Evolutionary conservation across 2,113 vertebrate genomes (phyloP).

Genomic region (Pungitius pungitius): DNA sequence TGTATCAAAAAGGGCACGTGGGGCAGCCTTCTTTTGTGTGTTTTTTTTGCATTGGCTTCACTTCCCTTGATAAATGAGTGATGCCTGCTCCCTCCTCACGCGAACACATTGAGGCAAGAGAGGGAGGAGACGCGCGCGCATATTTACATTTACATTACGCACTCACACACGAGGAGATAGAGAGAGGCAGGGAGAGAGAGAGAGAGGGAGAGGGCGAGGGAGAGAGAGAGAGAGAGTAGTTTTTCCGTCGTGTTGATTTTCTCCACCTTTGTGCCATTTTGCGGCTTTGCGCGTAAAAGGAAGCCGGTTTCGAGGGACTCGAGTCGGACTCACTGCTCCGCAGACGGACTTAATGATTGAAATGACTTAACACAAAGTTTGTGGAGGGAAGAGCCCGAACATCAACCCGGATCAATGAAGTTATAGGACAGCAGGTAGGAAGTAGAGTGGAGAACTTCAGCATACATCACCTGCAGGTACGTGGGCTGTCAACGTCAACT

Average conservation of each 20-base stretch:
- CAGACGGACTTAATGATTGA: background rate
- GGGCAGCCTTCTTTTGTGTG: background rate
- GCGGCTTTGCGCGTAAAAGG: slow-evolving; percentile 42
- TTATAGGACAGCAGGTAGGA: slow-evolving; percentile 36
- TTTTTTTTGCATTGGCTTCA: background rate
- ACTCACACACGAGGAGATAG: background rate
- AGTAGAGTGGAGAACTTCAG: slow-evolving; percentile 29
- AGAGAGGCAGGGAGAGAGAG: too few relatives aligned
- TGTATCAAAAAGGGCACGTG: background rate
- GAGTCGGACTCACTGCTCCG: background rate
- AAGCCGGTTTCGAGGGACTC: slow-evolving; percentile 25
- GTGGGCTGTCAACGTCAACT: background rate
- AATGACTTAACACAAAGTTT: slow-evolving; percentile 23
- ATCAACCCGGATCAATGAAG: slow-evolving; percentile 54
- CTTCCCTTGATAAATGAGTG: slow-evolving; percentile 2
- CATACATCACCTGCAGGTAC: slow-evolving; percentile 44
- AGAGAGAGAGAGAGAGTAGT: background rate
- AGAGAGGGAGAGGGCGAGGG: background rate
- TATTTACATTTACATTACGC: slow-evolving; percentile 17
- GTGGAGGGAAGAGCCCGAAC: slow-evolving; percentile 9
- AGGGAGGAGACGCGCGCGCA: slow-evolving; percentile 2
- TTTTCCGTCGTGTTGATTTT: background rate
- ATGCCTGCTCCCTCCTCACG: background rate
- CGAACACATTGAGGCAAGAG: background rate
- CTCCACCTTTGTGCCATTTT: slow-evolving; percentile 37